Evolutionary conservation across 2,797 vertebrate genomes (phyloP).

Genomic region (Gallinago stenura): DNA sequence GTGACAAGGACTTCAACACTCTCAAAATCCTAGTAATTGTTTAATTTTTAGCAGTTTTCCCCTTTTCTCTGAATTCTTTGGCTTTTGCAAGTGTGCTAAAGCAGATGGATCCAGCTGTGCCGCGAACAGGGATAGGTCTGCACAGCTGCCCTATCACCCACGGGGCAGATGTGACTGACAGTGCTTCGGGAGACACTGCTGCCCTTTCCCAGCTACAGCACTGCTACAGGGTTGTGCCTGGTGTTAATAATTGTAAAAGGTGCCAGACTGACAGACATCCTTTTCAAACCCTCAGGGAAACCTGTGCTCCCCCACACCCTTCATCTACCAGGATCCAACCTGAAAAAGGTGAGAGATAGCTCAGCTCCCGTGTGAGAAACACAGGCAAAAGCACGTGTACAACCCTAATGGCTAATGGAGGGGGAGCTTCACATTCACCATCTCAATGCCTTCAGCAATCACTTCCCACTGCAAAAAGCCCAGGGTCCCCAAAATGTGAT

Average conservation of each 20-base stretch:
- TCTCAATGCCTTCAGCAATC: neutral
- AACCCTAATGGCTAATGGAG: neutral
- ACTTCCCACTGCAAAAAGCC: neutral
- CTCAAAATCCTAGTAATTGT: neutral
- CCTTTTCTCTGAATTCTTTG: neutral
- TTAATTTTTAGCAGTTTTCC: neutral
- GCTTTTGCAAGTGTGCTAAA: neutral
- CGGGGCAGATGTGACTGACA: neutral
- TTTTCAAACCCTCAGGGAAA: neutral
- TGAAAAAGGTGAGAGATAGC: neutral
- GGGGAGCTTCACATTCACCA: neutral
- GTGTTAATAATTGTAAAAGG: neutral
- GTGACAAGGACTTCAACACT: neutral
- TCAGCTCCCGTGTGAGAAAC: neutral
- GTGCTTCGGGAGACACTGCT: neutral
- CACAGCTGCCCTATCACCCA: neutral
- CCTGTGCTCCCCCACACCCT: neutral
- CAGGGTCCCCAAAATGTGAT: rapidly evolving
- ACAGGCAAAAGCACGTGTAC: rapidly evolving
- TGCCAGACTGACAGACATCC: neutral
- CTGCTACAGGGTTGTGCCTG: neutral
- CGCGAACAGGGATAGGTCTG: neutral
- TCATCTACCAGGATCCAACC: neutral
- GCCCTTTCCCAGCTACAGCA: neutral
- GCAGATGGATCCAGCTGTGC: neutral